These are phyloP conservation scores for Montipora efflorescens DNA, from an alignment of 64 coral and sea anemone species.

Conservation along the genomic window DNA sequence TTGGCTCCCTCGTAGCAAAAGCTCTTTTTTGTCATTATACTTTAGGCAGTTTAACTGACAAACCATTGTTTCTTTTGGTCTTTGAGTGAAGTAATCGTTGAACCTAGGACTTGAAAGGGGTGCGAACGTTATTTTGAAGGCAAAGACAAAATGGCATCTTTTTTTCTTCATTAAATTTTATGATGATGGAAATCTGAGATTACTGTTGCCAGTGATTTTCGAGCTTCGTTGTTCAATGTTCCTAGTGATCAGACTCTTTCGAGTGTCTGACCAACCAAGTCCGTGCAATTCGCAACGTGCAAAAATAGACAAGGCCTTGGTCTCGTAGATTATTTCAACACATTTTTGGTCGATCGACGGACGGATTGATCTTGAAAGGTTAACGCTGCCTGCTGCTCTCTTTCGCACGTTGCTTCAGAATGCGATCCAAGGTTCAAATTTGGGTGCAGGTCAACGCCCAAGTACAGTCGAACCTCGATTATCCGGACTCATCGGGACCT, in stretches of 20 bases:
- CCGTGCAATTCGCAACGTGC: neutral
- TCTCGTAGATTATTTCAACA: neutral
- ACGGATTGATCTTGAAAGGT: neutral
- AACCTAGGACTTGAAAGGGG: neutral
- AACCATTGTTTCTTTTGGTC: too few species aligned
- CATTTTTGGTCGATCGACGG: neutral
- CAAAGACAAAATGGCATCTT: neutral
- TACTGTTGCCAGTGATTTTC: neutral
- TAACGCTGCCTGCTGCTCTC: slow-evolving; percentile 2
- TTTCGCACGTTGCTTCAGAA: neutral
- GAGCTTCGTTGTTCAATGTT: slow-evolving; percentile 3
- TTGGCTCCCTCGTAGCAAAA: too few species aligned
- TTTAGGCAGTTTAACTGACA: too few species aligned
- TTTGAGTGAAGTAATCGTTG: neutral
- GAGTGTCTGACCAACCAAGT: neutral
- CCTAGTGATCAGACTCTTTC: neutral
- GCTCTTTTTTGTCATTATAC: too few species aligned
- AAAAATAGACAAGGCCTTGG: neutral
- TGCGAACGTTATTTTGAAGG: neutral
- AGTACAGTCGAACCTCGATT: too few species aligned
- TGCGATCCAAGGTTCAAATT: neutral
- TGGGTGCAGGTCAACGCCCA: too few species aligned
- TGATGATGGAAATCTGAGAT: neutral
- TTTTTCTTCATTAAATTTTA: neutral
- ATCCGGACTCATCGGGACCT: too few species aligned